These are phyloP conservation scores for Falco punctatus DNA, from an alignment of 2,113 vertebrate species.

Conservation along the genomic window DNA sequence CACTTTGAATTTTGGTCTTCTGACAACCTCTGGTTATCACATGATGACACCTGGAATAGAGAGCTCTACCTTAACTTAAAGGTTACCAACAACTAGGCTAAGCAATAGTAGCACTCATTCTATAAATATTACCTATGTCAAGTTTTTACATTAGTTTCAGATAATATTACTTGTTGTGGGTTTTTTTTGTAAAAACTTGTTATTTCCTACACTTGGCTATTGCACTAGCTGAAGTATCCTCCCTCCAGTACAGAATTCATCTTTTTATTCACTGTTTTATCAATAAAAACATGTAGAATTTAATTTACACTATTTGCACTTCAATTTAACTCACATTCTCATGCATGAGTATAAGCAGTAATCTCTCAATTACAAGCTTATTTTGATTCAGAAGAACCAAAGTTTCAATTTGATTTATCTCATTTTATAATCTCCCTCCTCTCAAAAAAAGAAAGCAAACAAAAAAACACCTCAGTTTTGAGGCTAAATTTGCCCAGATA, in stretches of 20 bases:
- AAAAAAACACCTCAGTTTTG: background rate
- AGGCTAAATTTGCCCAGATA: background rate
- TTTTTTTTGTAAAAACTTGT: background rate
- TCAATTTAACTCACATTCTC: background rate
- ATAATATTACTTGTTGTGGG: background rate
- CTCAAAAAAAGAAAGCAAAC: background rate
- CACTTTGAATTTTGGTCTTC: background rate
- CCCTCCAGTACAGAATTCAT: background rate
- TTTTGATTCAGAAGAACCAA: background rate
- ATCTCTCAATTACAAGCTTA: background rate
- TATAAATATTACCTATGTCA: background rate
- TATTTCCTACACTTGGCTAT: background rate
- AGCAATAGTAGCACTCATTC: background rate
- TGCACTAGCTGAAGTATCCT: background rate
- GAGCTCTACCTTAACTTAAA: background rate
- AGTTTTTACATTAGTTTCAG: background rate
- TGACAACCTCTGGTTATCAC: background rate
- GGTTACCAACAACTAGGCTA: background rate
- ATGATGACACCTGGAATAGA: background rate
- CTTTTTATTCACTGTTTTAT: background rate
- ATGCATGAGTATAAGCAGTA: background rate
- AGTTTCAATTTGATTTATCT: background rate
- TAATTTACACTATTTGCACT: background rate
- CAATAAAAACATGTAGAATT: background rate
- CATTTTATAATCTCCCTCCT: background rate